Evolutionary conservation across 2,888 invertebrate species (phyloP).

Genomic region (Eurois occulta): DNA sequence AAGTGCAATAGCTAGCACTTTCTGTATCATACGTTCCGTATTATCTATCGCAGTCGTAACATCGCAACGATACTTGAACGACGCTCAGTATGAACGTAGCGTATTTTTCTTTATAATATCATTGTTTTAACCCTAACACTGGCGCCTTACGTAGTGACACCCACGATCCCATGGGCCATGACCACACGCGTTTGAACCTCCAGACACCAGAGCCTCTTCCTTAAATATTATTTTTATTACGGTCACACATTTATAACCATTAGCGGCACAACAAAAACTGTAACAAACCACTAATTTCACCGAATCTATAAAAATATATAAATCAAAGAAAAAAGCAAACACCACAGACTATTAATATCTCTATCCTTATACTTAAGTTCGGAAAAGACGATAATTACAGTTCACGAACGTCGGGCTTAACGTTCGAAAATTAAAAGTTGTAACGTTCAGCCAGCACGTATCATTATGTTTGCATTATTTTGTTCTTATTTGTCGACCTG

Average conservation of each 20-base stretch:
- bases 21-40: too few relatives aligned
- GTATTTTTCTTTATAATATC: too few relatives aligned
- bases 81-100: too few relatives aligned
- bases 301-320: slow-evolving; percentile 87
- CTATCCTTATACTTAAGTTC: slow-evolving; percentile 89
- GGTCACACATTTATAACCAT: slow-evolving; percentile 86
- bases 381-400: slow-evolving; percentile 88
- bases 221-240: slow-evolving; percentile 67
- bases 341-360: slow-evolving; percentile 87
- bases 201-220: slow-evolving; percentile 43
- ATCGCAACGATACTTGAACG: too few relatives aligned
- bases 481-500: slow-evolving; percentile 85
- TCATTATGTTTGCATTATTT: slow-evolving; percentile 89
- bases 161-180: slow-evolving; percentile 28
- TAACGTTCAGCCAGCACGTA: slow-evolving; percentile 82
- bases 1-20: too few relatives aligned
- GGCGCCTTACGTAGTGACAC: slow-evolving; percentile 22
- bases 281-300: slow-evolving; percentile 86
- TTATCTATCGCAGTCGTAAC: too few relatives aligned
- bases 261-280: slow-evolving; percentile 83
- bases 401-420: slow-evolving; percentile 81
- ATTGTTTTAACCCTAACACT: neutral
- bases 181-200: slow-evolving; percentile 62
- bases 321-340: slow-evolving; percentile 88
- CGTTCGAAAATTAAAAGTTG: slow-evolving; percentile 88